Base-by-base conservation (phyloP, 2,113 vertebrate species). In the Dromaius novaehollandiae region DNA sequence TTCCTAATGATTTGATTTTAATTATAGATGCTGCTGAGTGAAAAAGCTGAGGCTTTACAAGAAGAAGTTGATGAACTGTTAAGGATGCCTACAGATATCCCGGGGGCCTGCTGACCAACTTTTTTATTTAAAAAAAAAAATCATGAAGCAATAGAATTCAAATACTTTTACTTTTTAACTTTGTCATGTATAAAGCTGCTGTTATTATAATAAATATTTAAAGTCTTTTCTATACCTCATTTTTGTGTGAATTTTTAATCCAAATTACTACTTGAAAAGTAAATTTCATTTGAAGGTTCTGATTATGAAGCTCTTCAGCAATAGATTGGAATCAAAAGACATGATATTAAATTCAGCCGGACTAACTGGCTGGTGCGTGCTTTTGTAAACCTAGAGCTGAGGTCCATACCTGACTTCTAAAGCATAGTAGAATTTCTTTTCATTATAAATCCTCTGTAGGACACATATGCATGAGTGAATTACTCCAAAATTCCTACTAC, bases 31-130 rank as follows among this genome's bases (percentile, higher is more conserved):
- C 97, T 99, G 16, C 82, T 99, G 89, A 98, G 97, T 86, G 99
- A 99, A 88, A 99, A 99, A 89, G 99, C 99, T n/a, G 99, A 99
- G 65, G 99, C 99, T 89, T 98, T 99, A 25, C 99, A 99, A 96
- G 99, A 99, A 96, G 99, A 99, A 88, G 99, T 98, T 3, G 98
- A 99, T 77, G 99, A 99, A 16, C 97, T 99, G 64, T 85, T 99
- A 71, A 98, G 89, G 65, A 66, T 97, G 13, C 99, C 99, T 19
- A 6, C 65, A 9, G 99, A 99, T 75, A 95, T 98, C 44, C 99
- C 99, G 60, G 74, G 42, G 46, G 74, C 46, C 66, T 46, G 5
- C 19, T 87, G 44, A 95, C 58, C 50, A 50, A 13, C 36, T 78
- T 55, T 24, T 11, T 69, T 25, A 11, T 11, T 1, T 46, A 58